phyloP scores from a whole-genome alignment of 2,113 vertebrate species.

The Plecturocebus donacophilus region DNA sequence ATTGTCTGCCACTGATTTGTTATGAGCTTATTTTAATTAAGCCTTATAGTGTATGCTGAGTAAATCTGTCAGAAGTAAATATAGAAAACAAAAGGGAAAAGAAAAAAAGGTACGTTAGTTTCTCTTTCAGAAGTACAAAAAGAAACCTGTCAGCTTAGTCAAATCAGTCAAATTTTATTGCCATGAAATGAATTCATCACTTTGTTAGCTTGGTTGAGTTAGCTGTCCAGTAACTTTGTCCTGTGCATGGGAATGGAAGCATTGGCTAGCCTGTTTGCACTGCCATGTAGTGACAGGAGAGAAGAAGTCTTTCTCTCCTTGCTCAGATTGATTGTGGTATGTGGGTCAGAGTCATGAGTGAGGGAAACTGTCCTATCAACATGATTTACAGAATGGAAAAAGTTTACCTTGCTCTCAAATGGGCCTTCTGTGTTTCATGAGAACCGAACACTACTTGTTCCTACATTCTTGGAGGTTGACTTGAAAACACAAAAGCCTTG shows the following conservation, averaged over 20 bases:
- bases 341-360: not conserved
- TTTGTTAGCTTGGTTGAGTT: not conserved
- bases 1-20: constrained; percentile 36
- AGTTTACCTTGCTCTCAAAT: not conserved
- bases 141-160: not conserved
- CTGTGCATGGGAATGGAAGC: not conserved
- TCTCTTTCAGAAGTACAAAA: not conserved
- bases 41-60: not conserved
- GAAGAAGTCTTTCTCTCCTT: not conserved
- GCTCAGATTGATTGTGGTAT: not conserved
- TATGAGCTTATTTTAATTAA: constrained; percentile 64
- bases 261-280: not conserved
- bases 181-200: not conserved
- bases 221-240: not conserved
- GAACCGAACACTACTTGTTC: not conserved
- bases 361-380: not conserved
- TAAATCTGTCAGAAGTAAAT: not conserved
- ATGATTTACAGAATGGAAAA: not conserved
- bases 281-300: not conserved
- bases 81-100: not conserved
- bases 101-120: not conserved
- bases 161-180: not conserved
- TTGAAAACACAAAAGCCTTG: not conserved
- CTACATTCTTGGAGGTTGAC: not conserved
- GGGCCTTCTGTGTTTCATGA: not conserved